Evolutionary conservation across 2,888 invertebrate genomes (phyloP), one percentile per base, ranked within the genome.

Genomic region (Sarcophaga variegata): DNA sequence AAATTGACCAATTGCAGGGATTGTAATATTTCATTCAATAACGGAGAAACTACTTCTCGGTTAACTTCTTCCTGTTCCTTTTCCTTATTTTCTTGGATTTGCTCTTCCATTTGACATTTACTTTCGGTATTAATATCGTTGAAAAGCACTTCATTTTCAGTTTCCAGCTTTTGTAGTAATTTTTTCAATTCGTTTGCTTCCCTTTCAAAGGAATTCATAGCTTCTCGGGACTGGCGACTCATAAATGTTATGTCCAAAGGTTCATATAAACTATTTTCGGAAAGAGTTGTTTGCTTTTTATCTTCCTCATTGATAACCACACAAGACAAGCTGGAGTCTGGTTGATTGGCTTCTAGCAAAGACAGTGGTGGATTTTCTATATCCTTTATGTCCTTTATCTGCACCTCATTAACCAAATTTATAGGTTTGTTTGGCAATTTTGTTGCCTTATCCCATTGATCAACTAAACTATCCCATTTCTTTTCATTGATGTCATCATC

Each of bases 111-210:
- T 88, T 80, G 4, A 69, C 59, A 67, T 78, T 88, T 4, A 47
- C 37, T 45, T 78, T 89, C 69, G n/a, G 86, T 20, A 5, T 81
- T 49, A 2, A 83, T 54, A 17, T 89, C 88, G 11, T 87, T 88
- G n/a, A 91, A 87, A 0, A 91, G 37, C 0, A 90, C 89, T n/a
- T 91, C 89, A 62, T 85, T 88, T 59, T 91, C 89, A 37, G 90
- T 83, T 71, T 92, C 92, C 3, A 92, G 82, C 45, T 91, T 87
- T 47, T 90, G 88, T 5, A 92, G 81, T 5, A 92, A 81, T 0
- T 87, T 75, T 3, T 88, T 89, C 5, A 92, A 63, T 20, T 88
- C 87, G 17, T 74, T 86, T n/a, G 91, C 90, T 20, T 92, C 90
- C 4, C 37, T 87, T n/a, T 90, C 90, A 59, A 91, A 85, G 1